A percentile compares a stretch with the other conserved stretches of the same genome.
phyloP scores from a whole-genome alignment of 2,797 vertebrate genomes.

The Catamblyrhynchus diadema region DNA sequence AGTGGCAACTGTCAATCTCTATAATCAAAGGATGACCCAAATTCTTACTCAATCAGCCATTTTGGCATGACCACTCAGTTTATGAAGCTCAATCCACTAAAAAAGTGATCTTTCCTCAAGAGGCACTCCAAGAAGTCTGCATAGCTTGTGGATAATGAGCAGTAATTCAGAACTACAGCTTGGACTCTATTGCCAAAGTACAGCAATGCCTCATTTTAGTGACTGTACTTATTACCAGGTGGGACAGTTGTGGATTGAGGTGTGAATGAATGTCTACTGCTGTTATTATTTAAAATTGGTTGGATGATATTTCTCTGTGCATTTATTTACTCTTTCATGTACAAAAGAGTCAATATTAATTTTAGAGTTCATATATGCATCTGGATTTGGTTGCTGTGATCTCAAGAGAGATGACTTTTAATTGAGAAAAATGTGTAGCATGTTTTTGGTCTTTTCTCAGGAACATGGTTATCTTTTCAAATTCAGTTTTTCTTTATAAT shows the following conservation, averaged over 20 bases:
- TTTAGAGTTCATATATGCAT: not conserved
- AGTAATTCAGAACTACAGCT: conserved; percentile 37
- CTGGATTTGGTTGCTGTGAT: not conserved
- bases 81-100: conserved; percentile 73
- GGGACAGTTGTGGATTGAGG: conserved; percentile 74
- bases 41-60: conserved; percentile 83
- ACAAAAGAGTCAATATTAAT: not conserved
- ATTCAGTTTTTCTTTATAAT: not conserved
- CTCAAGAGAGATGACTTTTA: not conserved
- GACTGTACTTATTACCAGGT: conserved; percentile 83
- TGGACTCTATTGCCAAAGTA: not conserved
- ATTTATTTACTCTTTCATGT: not conserved
- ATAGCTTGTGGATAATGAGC: not conserved
- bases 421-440: not conserved
- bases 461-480: not conserved
- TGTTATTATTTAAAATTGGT: not conserved
- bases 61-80: conserved; percentile 76
- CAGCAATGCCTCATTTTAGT: conserved; percentile 84
- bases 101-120: conserved; percentile 38
- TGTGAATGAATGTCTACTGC: not conserved
- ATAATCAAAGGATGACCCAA: conserved; percentile 78
- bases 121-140: conserved; percentile 45
- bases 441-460: not conserved
- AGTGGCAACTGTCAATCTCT: conserved; percentile 77
- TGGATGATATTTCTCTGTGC: not conserved